These are phyloP conservation scores for Poeciliopsis gracilis DNA, from an alignment of 2,797 vertebrate species.

Conservation along the genomic window DNA sequence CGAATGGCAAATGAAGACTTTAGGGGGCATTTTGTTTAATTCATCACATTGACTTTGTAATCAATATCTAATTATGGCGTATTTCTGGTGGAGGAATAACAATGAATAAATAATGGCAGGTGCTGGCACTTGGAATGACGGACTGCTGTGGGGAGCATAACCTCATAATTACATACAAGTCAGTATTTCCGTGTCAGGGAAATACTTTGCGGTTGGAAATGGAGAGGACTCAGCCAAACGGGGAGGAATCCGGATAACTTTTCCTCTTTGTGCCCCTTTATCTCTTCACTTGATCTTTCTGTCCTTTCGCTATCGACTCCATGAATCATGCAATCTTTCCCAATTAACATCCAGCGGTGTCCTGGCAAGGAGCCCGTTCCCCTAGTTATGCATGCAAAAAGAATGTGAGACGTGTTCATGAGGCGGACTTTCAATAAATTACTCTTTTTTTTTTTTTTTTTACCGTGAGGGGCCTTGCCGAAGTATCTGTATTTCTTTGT, in stretches of 20 bases:
- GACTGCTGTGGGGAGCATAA: constrained; percentile 74
- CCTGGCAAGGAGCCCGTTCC: constrained; percentile 46
- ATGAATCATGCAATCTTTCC: constrained; percentile 65
- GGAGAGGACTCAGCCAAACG: constrained; percentile 70
- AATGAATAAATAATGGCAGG: constrained; percentile 82
- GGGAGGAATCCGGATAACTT: constrained; percentile 58
- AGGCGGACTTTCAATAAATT: constrained; percentile 17
- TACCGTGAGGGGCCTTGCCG: not conserved
- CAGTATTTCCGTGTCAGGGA: constrained; percentile 81
- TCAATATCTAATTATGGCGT: constrained; percentile 83
- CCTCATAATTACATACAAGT: constrained; percentile 85
- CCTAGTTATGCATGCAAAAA: constrained; percentile 19
- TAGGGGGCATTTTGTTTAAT: constrained; percentile 79
- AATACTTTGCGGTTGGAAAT: constrained; percentile 76
- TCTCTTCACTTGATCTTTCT: constrained; percentile 63
- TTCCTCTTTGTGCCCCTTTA: constrained; percentile 54
- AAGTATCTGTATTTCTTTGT: not conserved
- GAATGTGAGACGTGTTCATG: constrained; percentile 20
- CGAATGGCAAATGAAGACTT: constrained; percentile 70
- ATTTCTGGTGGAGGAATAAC: constrained; percentile 82
- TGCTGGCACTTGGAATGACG: constrained; percentile 73
- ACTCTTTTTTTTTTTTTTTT: not conserved
- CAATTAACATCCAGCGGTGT: constrained; percentile 62
- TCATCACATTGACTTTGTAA: constrained; percentile 80
- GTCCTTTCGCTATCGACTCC: constrained; percentile 65